Conservation (phyloP, 2,113 vertebrate species). For the Lagenorhynchus albirostris region DNA sequence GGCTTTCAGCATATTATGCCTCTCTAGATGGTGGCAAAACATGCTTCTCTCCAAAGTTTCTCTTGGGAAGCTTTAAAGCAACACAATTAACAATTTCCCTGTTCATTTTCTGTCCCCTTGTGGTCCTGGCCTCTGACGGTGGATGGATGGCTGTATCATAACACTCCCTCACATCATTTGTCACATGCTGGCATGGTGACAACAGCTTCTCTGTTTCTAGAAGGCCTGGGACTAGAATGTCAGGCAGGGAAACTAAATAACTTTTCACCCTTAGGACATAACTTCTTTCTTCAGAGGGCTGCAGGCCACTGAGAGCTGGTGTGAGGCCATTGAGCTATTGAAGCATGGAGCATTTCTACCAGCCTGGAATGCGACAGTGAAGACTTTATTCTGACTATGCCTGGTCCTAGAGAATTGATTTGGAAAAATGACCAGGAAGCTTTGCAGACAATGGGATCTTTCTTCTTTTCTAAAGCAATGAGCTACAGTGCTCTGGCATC, state of each 20-base stretch:
- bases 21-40: neutral
- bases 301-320: constrained; percentile 16
- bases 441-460: neutral
- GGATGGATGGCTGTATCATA: constrained; percentile 73
- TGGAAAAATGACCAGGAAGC: constrained; percentile 61
- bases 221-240: constrained; percentile 51
- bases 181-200: constrained; percentile 72
- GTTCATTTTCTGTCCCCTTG: constrained; percentile 39
- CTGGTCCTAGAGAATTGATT: constrained; percentile 37
- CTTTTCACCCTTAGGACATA: constrained; percentile 57
- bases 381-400: constrained; percentile 37
- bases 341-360: constrained; percentile 48
- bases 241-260: constrained; percentile 71
- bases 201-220: constrained; percentile 63
- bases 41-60: neutral
- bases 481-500: neutral
- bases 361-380: constrained; percentile 29
- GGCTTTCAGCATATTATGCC: neutral
- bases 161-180: constrained; percentile 74
- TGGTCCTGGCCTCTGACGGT: constrained; percentile 61
- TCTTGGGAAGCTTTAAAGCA: neutral
- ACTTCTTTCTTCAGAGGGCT: constrained; percentile 53
- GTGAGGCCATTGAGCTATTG: constrained; percentile 39
- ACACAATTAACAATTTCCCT: constrained; percentile 54
- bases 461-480: neutral